These are phyloP conservation scores for Hylia prasina DNA, from an alignment of 2,113 vertebrate species.

Conservation along the genomic window DNA sequence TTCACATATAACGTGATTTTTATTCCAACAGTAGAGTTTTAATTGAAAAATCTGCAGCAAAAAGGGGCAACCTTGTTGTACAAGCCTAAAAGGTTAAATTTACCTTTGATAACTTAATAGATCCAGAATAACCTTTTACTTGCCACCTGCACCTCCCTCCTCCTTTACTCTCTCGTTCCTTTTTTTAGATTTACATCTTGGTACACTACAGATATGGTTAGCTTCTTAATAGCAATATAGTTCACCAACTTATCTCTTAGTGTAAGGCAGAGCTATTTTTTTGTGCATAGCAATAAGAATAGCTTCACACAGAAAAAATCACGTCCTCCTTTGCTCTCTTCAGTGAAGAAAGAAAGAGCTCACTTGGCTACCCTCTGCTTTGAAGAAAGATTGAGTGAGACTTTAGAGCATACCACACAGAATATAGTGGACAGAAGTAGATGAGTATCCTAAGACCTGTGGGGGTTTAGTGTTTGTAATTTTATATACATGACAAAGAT, in stretches of 20 bases:
- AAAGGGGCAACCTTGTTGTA: neutral
- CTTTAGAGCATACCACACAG: neutral
- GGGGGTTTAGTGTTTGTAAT: too few relatives aligned
- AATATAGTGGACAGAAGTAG: neutral
- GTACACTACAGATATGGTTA: neutral
- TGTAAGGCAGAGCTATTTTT: neutral
- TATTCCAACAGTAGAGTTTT: neutral
- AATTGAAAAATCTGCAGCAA: neutral
- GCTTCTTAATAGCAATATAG: neutral
- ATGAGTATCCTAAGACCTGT: neutral
- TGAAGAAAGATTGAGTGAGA: neutral
- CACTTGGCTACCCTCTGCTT: neutral
- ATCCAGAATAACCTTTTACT: neutral
- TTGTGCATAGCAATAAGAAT: neutral
- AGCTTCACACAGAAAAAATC: neutral
- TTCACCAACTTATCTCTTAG: neutral
- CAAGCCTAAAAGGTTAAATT: neutral
- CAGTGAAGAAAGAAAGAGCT: neutral
- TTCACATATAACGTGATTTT: fast-evolving
- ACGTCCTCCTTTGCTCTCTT: neutral
- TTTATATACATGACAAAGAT: too few relatives aligned
- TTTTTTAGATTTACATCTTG: neutral
- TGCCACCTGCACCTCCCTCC: neutral
- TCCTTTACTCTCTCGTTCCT: fast-evolving
- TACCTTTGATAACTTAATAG: neutral